A percentile compares a stretch with the other conserved stretches of the same genome.
phyloP scores from a whole-genome alignment of 2,888 invertebrate genomes.

The Oxyscelio sp. region DNA sequence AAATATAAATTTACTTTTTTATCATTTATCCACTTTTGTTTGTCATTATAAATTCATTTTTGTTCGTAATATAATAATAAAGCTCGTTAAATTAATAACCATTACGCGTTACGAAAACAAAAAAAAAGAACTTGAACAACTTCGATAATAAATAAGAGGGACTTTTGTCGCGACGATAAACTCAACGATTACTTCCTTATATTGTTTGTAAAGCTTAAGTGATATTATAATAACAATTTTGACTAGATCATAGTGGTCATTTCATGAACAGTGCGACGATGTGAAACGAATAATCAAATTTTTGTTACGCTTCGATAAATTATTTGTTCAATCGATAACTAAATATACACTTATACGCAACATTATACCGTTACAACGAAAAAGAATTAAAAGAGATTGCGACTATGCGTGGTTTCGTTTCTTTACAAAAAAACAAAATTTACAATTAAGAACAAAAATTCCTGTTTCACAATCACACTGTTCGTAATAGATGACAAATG shows the following conservation, averaged over 20 bases:
- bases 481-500: not conserved
- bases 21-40: constrained; percentile 42
- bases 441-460: not conserved
- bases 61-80: constrained; percentile 37
- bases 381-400: constrained; percentile 27
- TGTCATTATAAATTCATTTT: constrained; percentile 48
- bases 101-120: constrained; percentile 9
- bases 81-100: constrained; percentile 19
- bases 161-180: constrained; percentile 49
- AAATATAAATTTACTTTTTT: constrained; percentile 59
- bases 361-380: constrained; percentile 29
- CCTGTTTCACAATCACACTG: not conserved
- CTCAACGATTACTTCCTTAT: constrained; percentile 52
- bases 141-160: constrained; percentile 48
- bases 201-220: constrained; percentile 71
- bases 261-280: constrained; percentile 67
- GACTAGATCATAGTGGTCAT: constrained; percentile 83
- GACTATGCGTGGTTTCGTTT: not conserved
- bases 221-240: constrained; percentile 83
- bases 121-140: not conserved
- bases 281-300: constrained; percentile 54
- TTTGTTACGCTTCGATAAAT: constrained; percentile 16
- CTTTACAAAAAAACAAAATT: no score
- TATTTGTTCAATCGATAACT: constrained; percentile 45
- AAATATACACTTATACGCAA: constrained; percentile 46